Evolutionary conservation across 2,888 invertebrate species (phyloP), one percentile per base, ranked within the genome.

Genomic region (Agonum fuliginosum): DNA sequence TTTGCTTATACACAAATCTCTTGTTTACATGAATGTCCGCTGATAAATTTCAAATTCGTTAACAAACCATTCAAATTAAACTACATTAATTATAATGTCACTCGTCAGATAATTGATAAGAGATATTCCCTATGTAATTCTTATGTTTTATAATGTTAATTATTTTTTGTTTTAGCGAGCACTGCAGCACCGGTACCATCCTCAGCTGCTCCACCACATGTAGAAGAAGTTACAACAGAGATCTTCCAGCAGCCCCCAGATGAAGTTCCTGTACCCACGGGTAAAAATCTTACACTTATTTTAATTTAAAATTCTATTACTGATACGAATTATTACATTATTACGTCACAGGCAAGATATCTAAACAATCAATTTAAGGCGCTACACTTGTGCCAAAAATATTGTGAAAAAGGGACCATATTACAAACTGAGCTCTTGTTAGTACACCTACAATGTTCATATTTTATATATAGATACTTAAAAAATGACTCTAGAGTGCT

Each of bases 181-280:
- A 51, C 71, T 3, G 17, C 72, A 34, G n/a, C 43, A n/a, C 43
- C 75, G 8, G 51, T 22, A 48, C 27, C 19, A n/a, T 27, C 48
- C n/a, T 12, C 43, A 30, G 34, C 43, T 27, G 46, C 43, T 19
- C 34, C 17, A 22, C 24, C 22, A 30, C 41, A 19, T 17, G 51
- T 48, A 48, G 73, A 79, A n/a, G 79, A 80, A 19, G 72, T 78
- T 20, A 82, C 81, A 4, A 82, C 83, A 3, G 82, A 82, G 78
- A 80, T 82, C n/a, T 86, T 83, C 72, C 79, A 80, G 2, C 86
- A 86, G 81, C 86, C 86, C 1, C 83, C 83, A 5, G 84, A 85
- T 78, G 86, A 87, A 81, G 78, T 82, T 24, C 85, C 86, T 3
- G 85, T 85, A 27, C 80, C 83, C 20, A 85, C 84, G 2, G 84